Base-by-base conservation (phyloP, 2,888 invertebrate genomes). In the Mechanitis messenoides region DNA sequence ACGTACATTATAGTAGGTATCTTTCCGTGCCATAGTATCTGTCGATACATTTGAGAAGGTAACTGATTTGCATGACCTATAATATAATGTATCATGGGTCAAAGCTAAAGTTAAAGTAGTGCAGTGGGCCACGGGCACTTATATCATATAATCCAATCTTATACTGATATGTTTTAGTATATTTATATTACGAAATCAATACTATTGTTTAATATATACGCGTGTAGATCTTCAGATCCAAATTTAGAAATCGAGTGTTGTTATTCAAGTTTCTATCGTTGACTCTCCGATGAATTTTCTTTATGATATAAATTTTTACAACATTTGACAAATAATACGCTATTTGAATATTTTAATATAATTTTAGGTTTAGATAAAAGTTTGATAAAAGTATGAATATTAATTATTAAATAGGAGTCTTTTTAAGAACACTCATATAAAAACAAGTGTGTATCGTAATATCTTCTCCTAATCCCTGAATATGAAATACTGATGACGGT, bases 101-200 rank as follows among this genome's bases (percentile, higher is more conserved):
- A 62, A 62, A 65, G 68, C 67, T 62, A 57, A 20, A 20, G 55
- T 35, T 55, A 50, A 64, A 63, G 59, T 65, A 60, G 64, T 55
- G 59, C 66, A 69, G 61, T 68, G 62, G 69, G 69, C 67, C 69
- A 69, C 66, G 69, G 69, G 66, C 69, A 56, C 33, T 38, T 66
- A 55, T 66, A 61, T 64, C 50, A 50, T 47, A n/a, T 50, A 50
- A 50, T 50, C 9, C 50, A 50, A 50, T 50, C 50, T 31, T 31
- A 28, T 31, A 50, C 9, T 50, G 50, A 42, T 42, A 42, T 42
- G 42, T 42, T 42, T 42, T 7, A 38, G 11, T 50, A 9, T 47
- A 11, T 28, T 1, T 20, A n/a, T 47, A 47, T 47, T 11, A 47
- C 47, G 47, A 47, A 47, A 47, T 47, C 28, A 47, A 47, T 47